Conservation (phyloP, 2,888 invertebrate species). For the Euplexia lucipara region DNA sequence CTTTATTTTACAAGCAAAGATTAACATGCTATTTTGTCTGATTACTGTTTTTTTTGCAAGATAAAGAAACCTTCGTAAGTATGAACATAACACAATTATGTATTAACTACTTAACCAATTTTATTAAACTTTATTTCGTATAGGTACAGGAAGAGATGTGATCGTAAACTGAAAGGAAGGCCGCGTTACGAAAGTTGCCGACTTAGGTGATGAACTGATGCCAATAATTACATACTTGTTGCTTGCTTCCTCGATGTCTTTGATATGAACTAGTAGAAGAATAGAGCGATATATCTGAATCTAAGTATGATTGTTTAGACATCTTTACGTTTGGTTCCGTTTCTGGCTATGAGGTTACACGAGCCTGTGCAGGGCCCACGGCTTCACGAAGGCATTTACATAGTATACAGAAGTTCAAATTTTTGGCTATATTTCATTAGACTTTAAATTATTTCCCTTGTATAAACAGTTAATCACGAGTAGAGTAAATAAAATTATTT, state of each 20-base stretch:
- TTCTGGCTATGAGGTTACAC: too few species aligned
- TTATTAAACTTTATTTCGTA: conserved; percentile 40
- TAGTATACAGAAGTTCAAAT: too few species aligned
- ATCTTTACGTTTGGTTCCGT: not conserved
- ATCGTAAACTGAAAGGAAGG: conserved; percentile 52
- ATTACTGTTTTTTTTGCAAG: not conserved
- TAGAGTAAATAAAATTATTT: too few species aligned
- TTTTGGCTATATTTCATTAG: too few species aligned
- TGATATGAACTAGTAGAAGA: conserved; percentile 16
- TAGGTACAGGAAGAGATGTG: conserved; percentile 55
- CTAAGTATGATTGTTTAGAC: not conserved
- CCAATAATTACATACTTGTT: conserved; percentile 26
- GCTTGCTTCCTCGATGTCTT: conserved; percentile 28
- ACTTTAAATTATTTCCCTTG: too few species aligned
- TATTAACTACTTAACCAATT: conserved; percentile 3
- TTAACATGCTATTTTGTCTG: too few species aligned
- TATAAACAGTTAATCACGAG: too few species aligned
- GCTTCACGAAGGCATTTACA: too few species aligned
- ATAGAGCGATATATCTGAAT: not conserved
- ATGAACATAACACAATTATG: not conserved
- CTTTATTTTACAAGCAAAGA: too few species aligned
- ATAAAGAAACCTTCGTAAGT: conserved; percentile 5
- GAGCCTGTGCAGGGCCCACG: too few species aligned
- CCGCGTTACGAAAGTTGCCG: conserved; percentile 52
- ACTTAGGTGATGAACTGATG: conserved; percentile 54